Evolutionary conservation across 2,888 invertebrate genomes (phyloP).

Genomic region (Metellina segmentata): DNA sequence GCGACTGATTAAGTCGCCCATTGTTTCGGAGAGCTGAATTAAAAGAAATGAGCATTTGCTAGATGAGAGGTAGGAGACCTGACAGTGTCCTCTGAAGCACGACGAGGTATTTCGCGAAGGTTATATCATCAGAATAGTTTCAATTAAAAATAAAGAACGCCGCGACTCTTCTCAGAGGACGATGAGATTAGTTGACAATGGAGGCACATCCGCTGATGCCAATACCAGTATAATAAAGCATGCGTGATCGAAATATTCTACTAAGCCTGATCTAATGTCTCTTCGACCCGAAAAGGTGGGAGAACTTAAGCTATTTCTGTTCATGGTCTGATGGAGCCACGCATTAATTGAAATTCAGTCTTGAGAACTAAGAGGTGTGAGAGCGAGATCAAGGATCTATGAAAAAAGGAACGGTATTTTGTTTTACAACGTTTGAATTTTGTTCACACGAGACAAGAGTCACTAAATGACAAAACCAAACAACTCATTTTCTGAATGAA

Average conservation of each 20-base stretch:
- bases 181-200: background rate
- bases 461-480: background rate
- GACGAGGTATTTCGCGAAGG: slow-evolving; percentile 49
- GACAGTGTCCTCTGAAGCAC: background rate
- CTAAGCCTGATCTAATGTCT: background rate
- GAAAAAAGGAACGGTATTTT: background rate
- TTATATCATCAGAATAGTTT: background rate
- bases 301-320: background rate
- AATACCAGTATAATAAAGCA: background rate
- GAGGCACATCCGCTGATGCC: background rate
- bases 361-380: background rate
- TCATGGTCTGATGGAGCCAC: background rate
- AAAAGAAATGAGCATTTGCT: slow-evolving; percentile 1
- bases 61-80: slow-evolving; percentile 36
- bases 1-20: slow-evolving; percentile 25
- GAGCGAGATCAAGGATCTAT: background rate
- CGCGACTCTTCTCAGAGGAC: background rate
- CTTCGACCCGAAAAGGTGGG: background rate
- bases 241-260: background rate
- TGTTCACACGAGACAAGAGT: background rate
- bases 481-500: no score
- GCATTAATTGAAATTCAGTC: background rate
- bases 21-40: slow-evolving; percentile 44
- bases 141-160: background rate
- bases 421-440: background rate